Conservation (phyloP, 1,140 invertebrate genomes). For the Pomacea maculata region DNA sequence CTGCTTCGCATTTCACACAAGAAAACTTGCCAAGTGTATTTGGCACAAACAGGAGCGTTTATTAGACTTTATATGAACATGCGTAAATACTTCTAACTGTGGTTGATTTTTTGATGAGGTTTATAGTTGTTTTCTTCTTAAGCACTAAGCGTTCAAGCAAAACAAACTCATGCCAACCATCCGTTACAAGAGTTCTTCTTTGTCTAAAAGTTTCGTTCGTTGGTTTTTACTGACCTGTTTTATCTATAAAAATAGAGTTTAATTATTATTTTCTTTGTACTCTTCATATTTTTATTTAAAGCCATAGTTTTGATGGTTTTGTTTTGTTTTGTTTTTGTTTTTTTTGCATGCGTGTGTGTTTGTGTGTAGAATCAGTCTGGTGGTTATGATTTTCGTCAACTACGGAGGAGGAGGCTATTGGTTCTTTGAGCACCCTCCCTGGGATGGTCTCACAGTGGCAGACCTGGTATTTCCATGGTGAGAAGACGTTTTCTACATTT, state of each 20-base stretch:
- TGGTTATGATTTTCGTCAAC: conserved; percentile 86
- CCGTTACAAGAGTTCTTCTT: too few species aligned
- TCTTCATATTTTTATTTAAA: too few species aligned
- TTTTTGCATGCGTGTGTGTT: conserved; percentile 9
- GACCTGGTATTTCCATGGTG: conserved; percentile 96
- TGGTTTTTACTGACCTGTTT: too few species aligned
- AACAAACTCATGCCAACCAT: too few species aligned
- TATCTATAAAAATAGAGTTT: too few species aligned
- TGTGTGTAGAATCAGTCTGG: conserved; percentile 53
- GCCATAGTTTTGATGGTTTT: neutral
- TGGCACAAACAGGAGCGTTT: too few species aligned
- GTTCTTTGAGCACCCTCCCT: conserved; percentile 89
- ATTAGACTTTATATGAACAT: neutral
- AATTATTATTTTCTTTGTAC: too few species aligned
- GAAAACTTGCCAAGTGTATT: too few species aligned
- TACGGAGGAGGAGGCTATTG: conserved; percentile 89
- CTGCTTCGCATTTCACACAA: neutral
- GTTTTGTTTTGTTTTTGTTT: neutral
- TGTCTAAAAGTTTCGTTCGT: too few species aligned
- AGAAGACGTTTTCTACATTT: conserved; percentile 17
- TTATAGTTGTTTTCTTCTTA: neutral
- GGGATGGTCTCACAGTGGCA: conserved; percentile 92
- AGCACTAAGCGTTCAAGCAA: neutral
- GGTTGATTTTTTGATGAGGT: neutral
- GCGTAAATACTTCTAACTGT: neutral